Evolutionary conservation across 2,113 vertebrate genomes (phyloP).

Genomic region (Xenopus tropicalis): UCB_Xtro_10.0 CM004448.2:86499501-86500000

Average conservation of each 20-base stretch:
- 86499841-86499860: too few species aligned
- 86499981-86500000: too few species aligned
- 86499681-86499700: neutral
- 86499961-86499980: too few species aligned
- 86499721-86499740: slow-evolving; percentile 35
- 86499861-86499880: too few species aligned
- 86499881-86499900: too few species aligned
- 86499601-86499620: neutral
- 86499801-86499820: neutral
- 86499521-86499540: neutral
- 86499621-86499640: neutral
- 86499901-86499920: too few species aligned
- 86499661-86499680: neutral
- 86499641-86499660: neutral
- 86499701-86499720: slow-evolving; percentile 28
- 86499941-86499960: too few species aligned
- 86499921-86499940: too few species aligned
- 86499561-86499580: neutral
- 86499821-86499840: too few species aligned
- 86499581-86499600: neutral
- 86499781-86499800: slow-evolving; percentile 42
- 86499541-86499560: neutral
- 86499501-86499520: slow-evolving; percentile 57
- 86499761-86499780: slow-evolving; percentile 41
- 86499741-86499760: slow-evolving; percentile 33